These are phyloP conservation scores for Melanerpes formicivorus DNA, from an alignment of 2,113 vertebrate species.

Conservation along the genomic window DNA sequence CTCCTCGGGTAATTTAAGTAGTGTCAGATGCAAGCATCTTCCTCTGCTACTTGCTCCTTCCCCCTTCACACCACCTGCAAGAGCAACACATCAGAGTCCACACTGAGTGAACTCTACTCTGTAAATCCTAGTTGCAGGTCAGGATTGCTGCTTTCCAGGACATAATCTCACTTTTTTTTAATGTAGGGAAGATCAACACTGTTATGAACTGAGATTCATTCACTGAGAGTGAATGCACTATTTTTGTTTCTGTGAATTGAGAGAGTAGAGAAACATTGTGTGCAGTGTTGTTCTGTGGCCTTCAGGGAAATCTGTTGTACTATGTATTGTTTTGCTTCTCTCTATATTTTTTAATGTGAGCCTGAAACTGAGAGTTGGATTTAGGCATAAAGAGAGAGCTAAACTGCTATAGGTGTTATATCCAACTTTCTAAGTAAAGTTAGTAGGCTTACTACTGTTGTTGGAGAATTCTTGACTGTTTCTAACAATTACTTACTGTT, in stretches of 20 bases:
- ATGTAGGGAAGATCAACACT: neutral
- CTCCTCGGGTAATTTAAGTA: neutral
- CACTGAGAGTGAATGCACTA: neutral
- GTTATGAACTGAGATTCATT: neutral
- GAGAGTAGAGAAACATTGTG: rapidly evolving
- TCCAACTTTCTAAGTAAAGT: neutral
- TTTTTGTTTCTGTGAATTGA: neutral
- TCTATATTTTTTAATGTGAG: neutral
- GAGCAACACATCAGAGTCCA: rapidly evolving
- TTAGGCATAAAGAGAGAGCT: neutral
- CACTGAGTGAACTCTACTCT: neutral
- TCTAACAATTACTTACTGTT: neutral
- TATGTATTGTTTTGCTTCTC: neutral
- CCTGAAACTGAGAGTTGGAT: neutral
- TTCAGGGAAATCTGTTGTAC: neutral
- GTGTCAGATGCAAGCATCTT: neutral
- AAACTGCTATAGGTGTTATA: neutral
- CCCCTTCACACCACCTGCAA: neutral
- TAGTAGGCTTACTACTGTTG: neutral
- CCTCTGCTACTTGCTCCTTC: neutral
- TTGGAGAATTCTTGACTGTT: neutral
- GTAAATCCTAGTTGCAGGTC: neutral
- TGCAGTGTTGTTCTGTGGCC: neutral
- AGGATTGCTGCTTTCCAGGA: neutral
- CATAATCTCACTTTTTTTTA: neutral